phyloP scores from a whole-genome alignment of 2,113 vertebrate species.

The Otis tarda region DNA sequence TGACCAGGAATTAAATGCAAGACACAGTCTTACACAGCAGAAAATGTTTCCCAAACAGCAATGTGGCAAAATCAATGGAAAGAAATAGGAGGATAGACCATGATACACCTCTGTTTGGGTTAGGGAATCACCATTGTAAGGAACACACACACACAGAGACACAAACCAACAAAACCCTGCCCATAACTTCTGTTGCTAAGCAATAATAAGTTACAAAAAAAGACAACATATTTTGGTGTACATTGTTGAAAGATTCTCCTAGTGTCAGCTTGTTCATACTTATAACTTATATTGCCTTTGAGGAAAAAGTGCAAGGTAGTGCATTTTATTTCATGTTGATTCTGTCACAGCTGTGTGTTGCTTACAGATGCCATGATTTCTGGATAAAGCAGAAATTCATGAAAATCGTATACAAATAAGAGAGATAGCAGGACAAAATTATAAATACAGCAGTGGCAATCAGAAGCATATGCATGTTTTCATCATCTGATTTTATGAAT shows the following conservation, averaged over 20 bases:
- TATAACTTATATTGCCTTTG: not conserved
- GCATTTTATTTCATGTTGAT: not conserved
- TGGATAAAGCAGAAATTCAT: not conserved
- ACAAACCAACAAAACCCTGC: rapidly evolving
- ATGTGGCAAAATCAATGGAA: not conserved
- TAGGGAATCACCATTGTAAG: not conserved
- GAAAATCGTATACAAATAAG: not conserved
- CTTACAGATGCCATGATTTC: not conserved
- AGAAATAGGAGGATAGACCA: not conserved
- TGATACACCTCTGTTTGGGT: not conserved
- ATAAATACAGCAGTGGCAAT: not conserved
- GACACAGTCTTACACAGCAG: not conserved
- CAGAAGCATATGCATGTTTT: not conserved
- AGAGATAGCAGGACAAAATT: not conserved
- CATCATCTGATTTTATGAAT: not conserved
- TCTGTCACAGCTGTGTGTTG: not conserved
- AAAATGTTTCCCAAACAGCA: not conserved
- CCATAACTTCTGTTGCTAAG: not conserved
- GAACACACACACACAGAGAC: rapidly evolving
- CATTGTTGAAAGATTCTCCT: not conserved
- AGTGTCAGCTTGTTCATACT: not conserved
- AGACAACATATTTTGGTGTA: not conserved
- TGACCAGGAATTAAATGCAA: not conserved
- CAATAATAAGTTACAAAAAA: not conserved
- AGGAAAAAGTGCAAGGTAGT: not conserved